Percentiles rank a stretch among this genome's conserved stretches.
Evolutionary conservation across 2,888 invertebrate genomes (phyloP).

Genomic region (Helleia helle): DNA sequence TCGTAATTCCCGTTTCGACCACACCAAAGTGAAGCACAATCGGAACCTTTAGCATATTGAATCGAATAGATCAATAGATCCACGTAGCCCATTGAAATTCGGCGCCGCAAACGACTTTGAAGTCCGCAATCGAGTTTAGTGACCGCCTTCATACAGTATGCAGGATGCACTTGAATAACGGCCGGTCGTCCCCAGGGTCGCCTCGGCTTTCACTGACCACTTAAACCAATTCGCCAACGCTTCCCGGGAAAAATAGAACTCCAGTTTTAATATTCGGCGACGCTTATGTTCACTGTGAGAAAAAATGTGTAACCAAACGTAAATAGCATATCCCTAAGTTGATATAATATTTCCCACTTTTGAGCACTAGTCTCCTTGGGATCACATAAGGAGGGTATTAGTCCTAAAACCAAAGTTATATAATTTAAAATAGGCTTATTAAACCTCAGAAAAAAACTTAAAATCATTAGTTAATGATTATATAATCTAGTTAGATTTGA

Average conservation of each 20-base stretch:
- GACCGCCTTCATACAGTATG: conserved; percentile 64
- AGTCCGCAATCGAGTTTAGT: conserved; percentile 68
- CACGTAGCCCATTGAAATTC: conserved; percentile 29
- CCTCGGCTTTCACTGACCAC: conserved; percentile 26
- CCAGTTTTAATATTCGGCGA: no score
- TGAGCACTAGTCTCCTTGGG: no score
- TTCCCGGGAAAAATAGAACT: background rate
- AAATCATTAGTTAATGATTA: no score
- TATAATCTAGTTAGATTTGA: no score
- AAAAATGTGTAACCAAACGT: no score
- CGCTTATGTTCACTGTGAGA: no score
- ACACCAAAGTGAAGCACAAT: conserved; percentile 1
- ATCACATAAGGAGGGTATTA: no score
- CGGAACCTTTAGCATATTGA: conserved; percentile 1
- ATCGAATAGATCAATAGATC: conserved; percentile 21
- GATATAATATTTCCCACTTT: no score
- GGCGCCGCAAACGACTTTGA: conserved; percentile 51
- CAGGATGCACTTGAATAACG: conserved; percentile 36
- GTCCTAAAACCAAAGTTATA: no score
- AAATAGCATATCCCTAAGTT: no score
- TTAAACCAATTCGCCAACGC: conserved; percentile 18
- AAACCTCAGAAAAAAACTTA: no score
- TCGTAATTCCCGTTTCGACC: conserved; percentile 1
- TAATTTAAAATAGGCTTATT: no score
- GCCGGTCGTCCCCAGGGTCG: conserved; percentile 18